Evolutionary conservation across 2,113 vertebrate genomes (phyloP), one percentile per base, ranked within the genome.

Genomic region (Neopipo cinnamomea): DNA sequence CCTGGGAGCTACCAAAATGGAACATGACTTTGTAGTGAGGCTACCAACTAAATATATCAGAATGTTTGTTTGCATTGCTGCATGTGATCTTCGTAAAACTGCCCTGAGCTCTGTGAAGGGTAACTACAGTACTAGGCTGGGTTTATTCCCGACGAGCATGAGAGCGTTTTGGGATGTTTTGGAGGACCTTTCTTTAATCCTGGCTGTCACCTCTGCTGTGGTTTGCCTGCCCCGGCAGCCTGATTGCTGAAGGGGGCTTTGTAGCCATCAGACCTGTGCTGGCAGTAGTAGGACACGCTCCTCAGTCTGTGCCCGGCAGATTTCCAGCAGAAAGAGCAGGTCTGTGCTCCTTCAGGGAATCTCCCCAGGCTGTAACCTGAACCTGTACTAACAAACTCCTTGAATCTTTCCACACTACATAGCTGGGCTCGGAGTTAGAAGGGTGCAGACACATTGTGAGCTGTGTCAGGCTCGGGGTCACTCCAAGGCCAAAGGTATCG

Each of bases 61-160:
- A 76, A 83, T 93, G 63, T 80, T 96, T 90, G n/a, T 84, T 93
- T 91, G n/a, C 59, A 37, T 70, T 88, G 91, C 83, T 88, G 23
- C 1, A 0, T 27, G 28, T 73, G 73, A 18, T 75, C 61, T 82
- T 77, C 72, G 62, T 89, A 44, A 72, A 93, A 72, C 22, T 90
- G 25, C 3, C 31, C 47, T 24, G 50, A 66, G 55, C 55, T 80
- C 39, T 73, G 0, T 33, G 31, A 41, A 62, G 14, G 33, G 37
- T 24, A 68, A 28, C 24, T 68, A 5, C 55, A 58, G 22, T 39
- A 23, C 35, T 65, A 4, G 79, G 37, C 58, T 41, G 41, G 24
- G 47, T 79, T 61, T 85, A 44, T 61, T 88, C 31, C 15, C 3
- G 0, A 81, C 62, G 62, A 93, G 44, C 41, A 28, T 13, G 9